Base-by-base conservation (phyloP, 37 sponge, comb jelly and placozoan genomes). In the Ephydatia muelleri region DNA sequence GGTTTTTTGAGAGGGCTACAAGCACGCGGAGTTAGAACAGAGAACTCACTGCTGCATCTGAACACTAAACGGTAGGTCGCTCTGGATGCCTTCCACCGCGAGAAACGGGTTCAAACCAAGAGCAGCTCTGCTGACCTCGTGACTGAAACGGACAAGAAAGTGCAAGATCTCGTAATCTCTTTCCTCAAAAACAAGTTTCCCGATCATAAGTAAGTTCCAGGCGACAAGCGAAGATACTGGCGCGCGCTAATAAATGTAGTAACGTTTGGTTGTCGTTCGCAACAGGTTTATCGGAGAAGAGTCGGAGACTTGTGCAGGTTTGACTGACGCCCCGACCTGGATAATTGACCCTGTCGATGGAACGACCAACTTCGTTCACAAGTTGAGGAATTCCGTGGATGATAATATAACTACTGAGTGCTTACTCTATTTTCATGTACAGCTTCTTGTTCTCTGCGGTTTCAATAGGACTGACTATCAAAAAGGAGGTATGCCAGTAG, bases 301-400 rank as follows among this genome's bases (percentile, higher is more conserved):
- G 74, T 75, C 82, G 27, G 86, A n/a, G 32, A 25, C 72, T 36
- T 90, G 90, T 75, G 35, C 48, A 26, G 57, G 57, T 57, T 82
- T 97, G 66, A 86, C 89, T n/a, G 86, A 91, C 80, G 39, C 39
- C 1, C 99, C 99, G 11, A 99, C 99, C 38, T 99, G 99, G 99
- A 96, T 99, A 67, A 84, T 99, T 8, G 99, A 99, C 82, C 99
- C 99, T 31, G 88, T 99, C 72, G 99, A 99, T 84, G 99, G 99
- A 2, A 99, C 99, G 12, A 85, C 90, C 49, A 99, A 99, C 88
- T 99, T 97, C 67, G 90, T 99, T 3, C 97, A 97, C 84, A 70
- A 88, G 90, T 91, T 35, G 16, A 21, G 43, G 43, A 43, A 43
- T 3, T 3, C 43, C 43, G 16, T 14, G 47, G 11, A 68, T n/a